phyloP scores from a whole-genome alignment of 2,888 invertebrate species.

The Habrosyne pyritoides region DNA sequence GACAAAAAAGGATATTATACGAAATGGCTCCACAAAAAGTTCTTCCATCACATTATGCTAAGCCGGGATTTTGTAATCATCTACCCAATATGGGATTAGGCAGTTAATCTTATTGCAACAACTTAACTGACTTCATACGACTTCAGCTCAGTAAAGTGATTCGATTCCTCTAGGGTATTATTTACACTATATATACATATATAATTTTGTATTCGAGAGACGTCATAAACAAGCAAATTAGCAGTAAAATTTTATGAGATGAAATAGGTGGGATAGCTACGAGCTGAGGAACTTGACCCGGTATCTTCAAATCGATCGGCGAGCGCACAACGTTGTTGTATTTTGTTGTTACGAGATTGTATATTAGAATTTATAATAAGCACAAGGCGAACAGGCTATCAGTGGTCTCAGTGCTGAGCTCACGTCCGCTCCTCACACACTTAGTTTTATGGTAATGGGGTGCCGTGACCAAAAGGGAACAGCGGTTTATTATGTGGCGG shows the following conservation, averaged over 20 bases:
- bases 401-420: constrained; percentile 14
- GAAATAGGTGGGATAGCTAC: constrained; percentile 35
- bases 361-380: constrained; percentile 66
- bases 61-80: constrained; percentile 59
- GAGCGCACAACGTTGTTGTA: constrained; percentile 9
- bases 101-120: constrained; percentile 47
- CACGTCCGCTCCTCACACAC: constrained; percentile 58
- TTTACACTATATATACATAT: constrained; percentile 34
- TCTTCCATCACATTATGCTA: constrained; percentile 50
- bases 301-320: constrained; percentile 64
- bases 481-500: constrained; percentile 50
- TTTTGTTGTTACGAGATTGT: constrained; percentile 45
- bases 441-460: constrained; percentile 63
- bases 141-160: constrained; percentile 47
- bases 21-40: constrained; percentile 32
- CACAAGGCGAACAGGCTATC: constrained; percentile 35
- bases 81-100: constrained; percentile 64
- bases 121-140: constrained; percentile 49
- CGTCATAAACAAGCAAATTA: constrained; percentile 47
- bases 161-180: constrained; percentile 33
- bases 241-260: constrained; percentile 58
- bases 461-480: constrained; percentile 65
- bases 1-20: constrained; percentile 19
- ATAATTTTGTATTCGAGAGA: constrained; percentile 25
- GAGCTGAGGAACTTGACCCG: constrained; percentile 50